Conservation (phyloP, 2,113 vertebrate genomes). For the Monarcha castaneiventris region DNA sequence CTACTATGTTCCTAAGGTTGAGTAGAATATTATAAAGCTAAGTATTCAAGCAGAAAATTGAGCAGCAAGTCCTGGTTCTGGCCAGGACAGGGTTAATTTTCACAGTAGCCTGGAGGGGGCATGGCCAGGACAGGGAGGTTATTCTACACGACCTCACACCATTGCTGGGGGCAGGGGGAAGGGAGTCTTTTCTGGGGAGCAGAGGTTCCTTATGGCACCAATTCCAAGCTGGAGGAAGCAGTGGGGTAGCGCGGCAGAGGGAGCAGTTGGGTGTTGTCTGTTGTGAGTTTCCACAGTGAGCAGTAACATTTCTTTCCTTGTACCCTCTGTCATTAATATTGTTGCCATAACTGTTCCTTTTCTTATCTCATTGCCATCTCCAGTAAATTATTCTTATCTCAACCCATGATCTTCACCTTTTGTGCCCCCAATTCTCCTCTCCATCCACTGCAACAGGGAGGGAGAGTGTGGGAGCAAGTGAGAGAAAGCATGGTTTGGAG, state of each 20-base stretch:
- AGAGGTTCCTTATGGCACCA: not conserved
- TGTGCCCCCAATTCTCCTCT: not conserved
- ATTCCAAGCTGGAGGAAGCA: not conserved
- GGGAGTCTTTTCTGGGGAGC: not conserved
- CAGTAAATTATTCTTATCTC: not conserved
- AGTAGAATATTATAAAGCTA: not conserved
- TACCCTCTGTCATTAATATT: not conserved
- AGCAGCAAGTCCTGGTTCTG: not conserved
- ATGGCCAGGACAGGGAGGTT: not conserved
- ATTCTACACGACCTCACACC: not conserved
- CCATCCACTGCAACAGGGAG: not conserved
- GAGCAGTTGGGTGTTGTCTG: fast-evolving
- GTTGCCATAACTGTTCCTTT: not conserved
- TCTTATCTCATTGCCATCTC: not conserved
- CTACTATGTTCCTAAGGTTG: not conserved
- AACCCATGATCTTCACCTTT: not conserved
- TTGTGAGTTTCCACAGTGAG: not conserved
- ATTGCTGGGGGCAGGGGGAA: not conserved
- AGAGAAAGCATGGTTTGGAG: fast-evolving
- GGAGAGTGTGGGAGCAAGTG: not conserved
- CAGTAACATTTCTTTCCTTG: not conserved
- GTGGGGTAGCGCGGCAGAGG: not conserved
- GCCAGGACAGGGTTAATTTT: not conserved
- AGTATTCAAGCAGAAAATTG: not conserved
- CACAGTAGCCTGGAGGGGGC: not conserved